Evolutionary conservation across 2,797 vertebrate genomes (phyloP).

Genomic region (Morus bassanus): DNA sequence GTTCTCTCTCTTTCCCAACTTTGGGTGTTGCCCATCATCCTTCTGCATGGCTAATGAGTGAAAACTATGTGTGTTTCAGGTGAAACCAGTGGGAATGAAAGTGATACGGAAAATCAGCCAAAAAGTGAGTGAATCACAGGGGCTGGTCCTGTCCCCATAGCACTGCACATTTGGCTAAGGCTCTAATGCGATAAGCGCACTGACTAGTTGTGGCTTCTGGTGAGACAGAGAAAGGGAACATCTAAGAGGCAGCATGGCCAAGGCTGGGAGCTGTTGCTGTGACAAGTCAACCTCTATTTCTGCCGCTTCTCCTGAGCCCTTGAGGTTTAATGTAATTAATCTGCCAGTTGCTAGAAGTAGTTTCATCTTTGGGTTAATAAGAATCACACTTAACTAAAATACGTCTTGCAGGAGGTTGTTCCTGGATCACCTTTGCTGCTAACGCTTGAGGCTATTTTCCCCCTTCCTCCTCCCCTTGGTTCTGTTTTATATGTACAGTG

Average conservation of each 20-base stretch:
- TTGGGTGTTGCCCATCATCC: constrained; percentile 26
- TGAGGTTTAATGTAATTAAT: not conserved
- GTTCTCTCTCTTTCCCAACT: constrained; percentile 1
- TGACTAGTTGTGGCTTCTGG: not conserved
- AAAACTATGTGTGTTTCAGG: constrained; percentile 79
- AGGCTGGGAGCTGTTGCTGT: not conserved
- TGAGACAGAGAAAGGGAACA: not conserved
- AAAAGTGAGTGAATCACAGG: constrained; percentile 85
- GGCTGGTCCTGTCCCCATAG: constrained; percentile 39
- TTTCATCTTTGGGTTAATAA: not conserved
- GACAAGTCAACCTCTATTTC: not conserved
- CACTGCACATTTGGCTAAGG: not conserved
- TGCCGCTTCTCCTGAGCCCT: not conserved
- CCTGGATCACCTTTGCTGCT: not conserved
- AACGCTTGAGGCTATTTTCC: not conserved
- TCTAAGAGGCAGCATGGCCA: not conserved
- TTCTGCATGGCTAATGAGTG: constrained; percentile 10
- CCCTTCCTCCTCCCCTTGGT: not conserved
- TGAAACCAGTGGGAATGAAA: constrained; percentile 94
- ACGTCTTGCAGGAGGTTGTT: not conserved
- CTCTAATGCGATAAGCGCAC: not conserved
- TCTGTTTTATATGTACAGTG: not conserved
- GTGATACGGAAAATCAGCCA: constrained; percentile 88
- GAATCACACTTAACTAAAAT: not conserved
- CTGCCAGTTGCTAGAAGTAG: not conserved